phyloP scores from a whole-genome alignment of 2,888 invertebrate genomes.

The Polietes domitor region DNA sequence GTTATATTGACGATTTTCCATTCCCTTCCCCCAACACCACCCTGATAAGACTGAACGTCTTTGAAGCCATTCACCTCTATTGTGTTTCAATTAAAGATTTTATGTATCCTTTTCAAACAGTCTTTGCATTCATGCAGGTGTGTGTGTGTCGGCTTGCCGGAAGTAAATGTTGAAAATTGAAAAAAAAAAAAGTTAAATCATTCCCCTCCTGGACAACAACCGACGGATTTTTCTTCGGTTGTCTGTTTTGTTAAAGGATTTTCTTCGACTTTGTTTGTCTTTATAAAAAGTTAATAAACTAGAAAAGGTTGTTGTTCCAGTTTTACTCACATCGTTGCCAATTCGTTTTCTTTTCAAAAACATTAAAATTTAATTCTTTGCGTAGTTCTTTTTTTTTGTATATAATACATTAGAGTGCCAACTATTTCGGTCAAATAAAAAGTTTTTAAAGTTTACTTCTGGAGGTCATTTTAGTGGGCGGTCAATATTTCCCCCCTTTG shows the following conservation, averaged over 20 bases:
- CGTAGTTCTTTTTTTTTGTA: too few species aligned
- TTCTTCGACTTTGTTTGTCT: neutral
- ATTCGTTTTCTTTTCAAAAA: neutral
- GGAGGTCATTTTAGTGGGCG: too few species aligned
- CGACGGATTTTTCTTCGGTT: neutral
- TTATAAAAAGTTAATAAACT: slow-evolving; percentile 31
- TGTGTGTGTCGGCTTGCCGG: neutral
- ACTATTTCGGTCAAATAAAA: too few species aligned
- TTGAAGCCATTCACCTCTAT: slow-evolving; percentile 29
- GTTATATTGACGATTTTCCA: neutral
- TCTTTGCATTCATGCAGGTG: neutral
- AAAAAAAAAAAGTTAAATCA: neutral
- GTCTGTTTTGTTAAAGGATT: neutral
- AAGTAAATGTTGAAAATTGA: neutral
- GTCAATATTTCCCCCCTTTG: too few species aligned
- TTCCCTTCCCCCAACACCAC: neutral
- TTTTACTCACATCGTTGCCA: neutral
- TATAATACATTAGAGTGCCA: too few species aligned
- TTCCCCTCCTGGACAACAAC: neutral
- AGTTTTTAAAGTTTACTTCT: too few species aligned
- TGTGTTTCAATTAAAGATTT: slow-evolving; percentile 54
- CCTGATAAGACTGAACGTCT: neutral
- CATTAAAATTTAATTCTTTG: slow-evolving; percentile 14
- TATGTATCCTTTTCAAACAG: neutral
- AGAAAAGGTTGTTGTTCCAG: neutral